Evolutionary conservation across 2,113 vertebrate species (phyloP).

Genomic region (Caranx ignobilis): DNA sequence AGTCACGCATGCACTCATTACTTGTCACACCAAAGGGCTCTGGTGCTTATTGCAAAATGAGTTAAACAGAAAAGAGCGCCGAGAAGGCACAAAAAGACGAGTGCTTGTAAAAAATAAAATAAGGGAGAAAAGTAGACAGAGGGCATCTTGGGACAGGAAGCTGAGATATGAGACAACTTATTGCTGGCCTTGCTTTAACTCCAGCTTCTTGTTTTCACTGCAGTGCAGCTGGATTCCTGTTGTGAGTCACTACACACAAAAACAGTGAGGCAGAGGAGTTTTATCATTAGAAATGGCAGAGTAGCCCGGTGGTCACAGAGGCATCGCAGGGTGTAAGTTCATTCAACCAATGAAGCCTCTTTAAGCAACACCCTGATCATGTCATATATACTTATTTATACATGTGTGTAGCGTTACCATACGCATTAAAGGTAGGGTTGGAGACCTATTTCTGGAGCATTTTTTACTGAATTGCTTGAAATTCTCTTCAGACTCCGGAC

Average conservation of each 20-base stretch:
- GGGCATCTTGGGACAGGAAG: slow-evolving; percentile 56
- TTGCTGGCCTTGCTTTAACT: slow-evolving; percentile 56
- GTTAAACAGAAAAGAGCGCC: slow-evolving; percentile 30
- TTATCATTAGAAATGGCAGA: slow-evolving; percentile 23
- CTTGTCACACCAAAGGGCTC: slow-evolving; percentile 51
- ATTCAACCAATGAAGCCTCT: neutral
- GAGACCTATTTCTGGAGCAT: too few species aligned
- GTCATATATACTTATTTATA: neutral
- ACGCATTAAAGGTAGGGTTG: too few species aligned
- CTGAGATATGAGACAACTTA: slow-evolving; percentile 55
- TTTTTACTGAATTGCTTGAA: too few species aligned
- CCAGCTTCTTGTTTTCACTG: slow-evolving; percentile 40
- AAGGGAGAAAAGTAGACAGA: slow-evolving; percentile 25
- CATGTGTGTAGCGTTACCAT: neutral
- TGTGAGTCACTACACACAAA: slow-evolving; percentile 54
- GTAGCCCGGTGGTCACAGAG: slow-evolving; percentile 18
- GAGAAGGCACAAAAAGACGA: slow-evolving; percentile 26
- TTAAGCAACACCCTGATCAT: slow-evolving; percentile 4
- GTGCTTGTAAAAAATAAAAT: slow-evolving; percentile 56
- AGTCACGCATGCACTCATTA: slow-evolving; percentile 15
- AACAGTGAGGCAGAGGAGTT: slow-evolving; percentile 12
- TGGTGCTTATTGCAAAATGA: slow-evolving; percentile 51
- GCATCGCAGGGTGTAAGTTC: slow-evolving; percentile 31
- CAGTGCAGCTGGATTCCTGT: slow-evolving; percentile 28
- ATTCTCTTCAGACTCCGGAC: too few species aligned